Evolutionary conservation across 2,113 vertebrate species (phyloP), one percentile per base, ranked within the genome.

Genomic region (Rhinoptilus africanus): DNA sequence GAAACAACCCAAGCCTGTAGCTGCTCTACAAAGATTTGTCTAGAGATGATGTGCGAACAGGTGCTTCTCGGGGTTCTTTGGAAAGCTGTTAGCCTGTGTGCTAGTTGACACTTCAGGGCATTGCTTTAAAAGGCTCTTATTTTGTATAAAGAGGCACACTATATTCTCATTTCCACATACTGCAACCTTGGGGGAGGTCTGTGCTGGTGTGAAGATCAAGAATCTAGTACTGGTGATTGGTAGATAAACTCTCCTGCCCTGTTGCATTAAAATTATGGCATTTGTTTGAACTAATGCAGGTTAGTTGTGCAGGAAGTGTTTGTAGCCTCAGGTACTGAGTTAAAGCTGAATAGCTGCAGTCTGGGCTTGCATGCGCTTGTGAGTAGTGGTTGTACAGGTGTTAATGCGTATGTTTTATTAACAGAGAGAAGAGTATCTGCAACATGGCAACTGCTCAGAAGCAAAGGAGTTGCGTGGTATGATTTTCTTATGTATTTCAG

Each of bases 391-490:
- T 13, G 1, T 22, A 3, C 1, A 0, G 10, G 11, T 35, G 28
- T 28, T 91, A n/a, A 93, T 6, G 8, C 19, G 6, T 14, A 0
- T 73, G 37, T 81, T 92, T 83, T n/a, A 4, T 71, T 84, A 21
- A 37, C 78, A 92, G 96, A n/a, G 27, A 39, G 80, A 32, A 81
- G 84, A 86, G 14, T n/a, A 43, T 12, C 51, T 34, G 50, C 63
- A 80, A 34, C 30, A 98, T 98, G 98, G 98, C 98, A 53, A 98
- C 98, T 17, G 96, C 98, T 41, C 98, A 98, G 93, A 95, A 97
- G 92, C 97, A 97, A 56, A 97, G 85, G 92, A 97, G 30, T 41
- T 82, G 77, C 9, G 50, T 92, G 98, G 98, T 98, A 98, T 1
- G 92, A 41, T 75, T 92, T 71, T 35, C 22, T 14, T 67, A 9